Evolutionary conservation across 2,797 vertebrate species (phyloP).

Genomic region (Crenuchus spilurus): DNA sequence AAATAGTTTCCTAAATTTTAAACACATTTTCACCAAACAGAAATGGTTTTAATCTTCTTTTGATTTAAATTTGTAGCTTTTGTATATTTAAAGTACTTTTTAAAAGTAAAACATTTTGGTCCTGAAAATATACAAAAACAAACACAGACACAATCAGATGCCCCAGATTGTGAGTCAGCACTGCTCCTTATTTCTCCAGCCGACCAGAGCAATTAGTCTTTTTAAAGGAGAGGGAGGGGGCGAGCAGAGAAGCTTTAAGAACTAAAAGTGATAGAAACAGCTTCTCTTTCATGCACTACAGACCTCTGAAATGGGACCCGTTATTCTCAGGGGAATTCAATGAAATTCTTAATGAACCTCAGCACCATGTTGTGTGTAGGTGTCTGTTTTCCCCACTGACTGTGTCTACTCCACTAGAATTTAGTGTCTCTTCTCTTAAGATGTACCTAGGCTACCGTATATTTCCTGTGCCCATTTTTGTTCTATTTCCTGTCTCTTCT

Average conservation of each 20-base stretch:
- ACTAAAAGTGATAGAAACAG: not conserved
- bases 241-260: not conserved
- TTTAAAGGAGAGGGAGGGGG: not conserved
- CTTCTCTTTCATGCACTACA: conserved; percentile 11
- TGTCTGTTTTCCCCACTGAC: not conserved
- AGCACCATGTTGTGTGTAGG: conserved; percentile 11
- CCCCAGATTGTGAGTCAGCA: conserved; percentile 5
- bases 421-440: not conserved
- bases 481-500: not conserved
- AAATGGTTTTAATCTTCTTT: too few relatives aligned
- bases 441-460: not conserved
- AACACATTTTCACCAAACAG: too few relatives aligned
- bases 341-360: conserved; percentile 14
- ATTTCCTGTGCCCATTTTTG: not conserved
- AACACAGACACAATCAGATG: conserved; percentile 1
- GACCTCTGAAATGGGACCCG: not conserved
- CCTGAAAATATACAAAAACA: not conserved
- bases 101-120: too few relatives aligned
- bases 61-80: too few relatives aligned
- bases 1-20: too few relatives aligned
- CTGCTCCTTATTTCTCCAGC: not conserved
- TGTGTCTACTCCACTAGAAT: not conserved
- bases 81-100: too few relatives aligned
- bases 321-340: not conserved
- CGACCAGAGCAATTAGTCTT: not conserved